phyloP scores from a whole-genome alignment of 2,797 vertebrate species.

The Spinus olivaceus region DNA sequence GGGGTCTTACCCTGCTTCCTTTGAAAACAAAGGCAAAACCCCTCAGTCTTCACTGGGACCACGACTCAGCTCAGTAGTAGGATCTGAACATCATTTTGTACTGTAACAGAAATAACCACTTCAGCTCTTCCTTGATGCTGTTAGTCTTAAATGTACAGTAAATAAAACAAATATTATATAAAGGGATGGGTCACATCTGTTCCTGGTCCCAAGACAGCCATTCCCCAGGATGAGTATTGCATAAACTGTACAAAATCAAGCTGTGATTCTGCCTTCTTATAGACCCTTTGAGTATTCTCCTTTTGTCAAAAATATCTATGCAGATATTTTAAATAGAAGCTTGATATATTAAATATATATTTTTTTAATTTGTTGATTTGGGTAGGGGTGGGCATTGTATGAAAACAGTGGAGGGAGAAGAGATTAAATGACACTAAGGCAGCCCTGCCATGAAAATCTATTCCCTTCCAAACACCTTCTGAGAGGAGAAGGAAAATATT shows the following conservation, averaged over 20 bases:
- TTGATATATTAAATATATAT: constrained; percentile 24
- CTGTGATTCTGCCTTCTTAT: constrained; percentile 26
- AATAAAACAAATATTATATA: background rate
- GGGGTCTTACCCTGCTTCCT: background rate
- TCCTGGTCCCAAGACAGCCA: constrained; percentile 33
- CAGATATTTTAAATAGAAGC: constrained; percentile 31
- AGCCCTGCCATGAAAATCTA: background rate
- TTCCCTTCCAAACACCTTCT: constrained; percentile 1
- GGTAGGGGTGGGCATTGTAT: background rate
- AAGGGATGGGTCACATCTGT: background rate
- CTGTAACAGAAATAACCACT: background rate
- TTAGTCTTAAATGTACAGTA: background rate
- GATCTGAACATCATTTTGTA: background rate
- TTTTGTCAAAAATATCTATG: constrained; percentile 17
- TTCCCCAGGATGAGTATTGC: constrained; percentile 1
- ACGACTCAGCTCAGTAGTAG: background rate
- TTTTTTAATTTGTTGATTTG: constrained; percentile 13
- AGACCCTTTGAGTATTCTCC: background rate
- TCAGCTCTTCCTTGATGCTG: background rate
- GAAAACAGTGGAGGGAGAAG: constrained; percentile 9
- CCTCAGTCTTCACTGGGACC: background rate
- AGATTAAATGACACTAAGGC: background rate
- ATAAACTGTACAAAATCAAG: constrained; percentile 16
- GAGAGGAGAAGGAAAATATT: background rate
- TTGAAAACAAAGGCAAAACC: background rate